Percentiles rank a stretch among this genome's conserved stretches.
These are phyloP conservation scores for Mesitornis unicolor DNA, from an alignment of 2,113 vertebrate species.

Conservation along the genomic window DNA sequence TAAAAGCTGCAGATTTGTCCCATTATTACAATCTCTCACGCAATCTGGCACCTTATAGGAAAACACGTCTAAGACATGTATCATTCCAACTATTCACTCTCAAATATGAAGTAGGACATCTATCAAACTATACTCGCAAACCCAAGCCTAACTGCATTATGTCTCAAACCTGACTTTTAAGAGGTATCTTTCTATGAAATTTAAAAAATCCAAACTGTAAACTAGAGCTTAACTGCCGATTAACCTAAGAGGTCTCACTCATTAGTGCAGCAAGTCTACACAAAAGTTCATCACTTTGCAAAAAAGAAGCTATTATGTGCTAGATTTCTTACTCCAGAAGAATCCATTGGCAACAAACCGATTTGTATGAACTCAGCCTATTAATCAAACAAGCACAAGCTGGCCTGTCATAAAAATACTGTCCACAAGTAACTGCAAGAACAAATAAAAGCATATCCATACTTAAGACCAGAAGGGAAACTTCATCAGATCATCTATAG, in stretches of 20 bases:
- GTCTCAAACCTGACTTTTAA: background rate
- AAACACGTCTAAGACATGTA: fast-evolving
- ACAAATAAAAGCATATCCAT: background rate
- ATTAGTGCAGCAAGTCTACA: background rate
- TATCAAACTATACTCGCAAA: background rate
- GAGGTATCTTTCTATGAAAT: background rate
- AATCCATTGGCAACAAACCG: background rate
- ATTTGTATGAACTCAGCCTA: background rate
- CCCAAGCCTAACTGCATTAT: background rate
- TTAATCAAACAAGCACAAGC: background rate
- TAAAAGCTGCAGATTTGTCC: background rate
- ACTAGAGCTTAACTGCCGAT: background rate
- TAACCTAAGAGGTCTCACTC: background rate
- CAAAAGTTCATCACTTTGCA: background rate
- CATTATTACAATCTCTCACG: background rate
- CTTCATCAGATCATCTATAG: background rate
- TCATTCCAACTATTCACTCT: background rate
- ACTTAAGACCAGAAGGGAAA: background rate
- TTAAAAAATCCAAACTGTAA: background rate
- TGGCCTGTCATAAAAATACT: background rate
- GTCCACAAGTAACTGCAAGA: background rate
- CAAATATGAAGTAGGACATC: background rate
- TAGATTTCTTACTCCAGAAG: background rate
- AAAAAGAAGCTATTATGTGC: background rate
- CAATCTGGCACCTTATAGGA: background rate